These are phyloP conservation scores for Leucoraja ocellata DNA, from an alignment of 2,797 vertebrate species.

Conservation along the genomic window DNA sequence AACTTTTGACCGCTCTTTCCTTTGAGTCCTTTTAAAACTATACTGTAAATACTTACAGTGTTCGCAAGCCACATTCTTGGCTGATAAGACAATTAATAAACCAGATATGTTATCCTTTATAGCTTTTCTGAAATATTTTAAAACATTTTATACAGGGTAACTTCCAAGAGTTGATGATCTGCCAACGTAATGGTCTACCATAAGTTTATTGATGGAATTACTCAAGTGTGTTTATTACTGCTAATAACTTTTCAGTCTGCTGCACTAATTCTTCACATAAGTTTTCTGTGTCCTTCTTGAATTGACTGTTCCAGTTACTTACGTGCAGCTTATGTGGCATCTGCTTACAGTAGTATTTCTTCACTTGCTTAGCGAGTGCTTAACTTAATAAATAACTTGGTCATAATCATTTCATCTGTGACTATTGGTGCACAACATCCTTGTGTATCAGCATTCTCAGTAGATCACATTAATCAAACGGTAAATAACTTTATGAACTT, in stretches of 20 bases:
- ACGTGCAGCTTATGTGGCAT: background rate
- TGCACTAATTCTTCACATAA: background rate
- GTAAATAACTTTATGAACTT: background rate
- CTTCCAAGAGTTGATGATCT: constrained; percentile 14
- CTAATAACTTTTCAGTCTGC: constrained; percentile 33
- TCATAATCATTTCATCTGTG: background rate
- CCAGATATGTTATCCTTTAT: background rate
- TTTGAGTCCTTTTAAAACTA: background rate
- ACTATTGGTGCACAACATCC: background rate
- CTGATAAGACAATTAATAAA: background rate
- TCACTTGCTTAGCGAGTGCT: background rate
- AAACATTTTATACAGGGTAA: background rate
- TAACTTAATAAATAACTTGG: background rate
- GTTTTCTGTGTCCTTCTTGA: background rate
- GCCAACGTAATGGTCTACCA: background rate
- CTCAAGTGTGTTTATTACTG: constrained; percentile 8
- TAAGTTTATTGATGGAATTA: constrained; percentile 23
- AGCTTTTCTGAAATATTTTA: background rate
- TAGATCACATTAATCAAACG: background rate
- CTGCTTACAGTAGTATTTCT: background rate
- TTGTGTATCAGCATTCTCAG: background rate
- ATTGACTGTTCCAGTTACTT: background rate
- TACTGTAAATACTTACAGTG: background rate
- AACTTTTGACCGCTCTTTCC: background rate
- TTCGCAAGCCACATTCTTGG: constrained; percentile 21